Evolutionary conservation across 2,888 invertebrate species (phyloP), one percentile per base, ranked within the genome.

Genomic region (Ophion slaviceki): DNA sequence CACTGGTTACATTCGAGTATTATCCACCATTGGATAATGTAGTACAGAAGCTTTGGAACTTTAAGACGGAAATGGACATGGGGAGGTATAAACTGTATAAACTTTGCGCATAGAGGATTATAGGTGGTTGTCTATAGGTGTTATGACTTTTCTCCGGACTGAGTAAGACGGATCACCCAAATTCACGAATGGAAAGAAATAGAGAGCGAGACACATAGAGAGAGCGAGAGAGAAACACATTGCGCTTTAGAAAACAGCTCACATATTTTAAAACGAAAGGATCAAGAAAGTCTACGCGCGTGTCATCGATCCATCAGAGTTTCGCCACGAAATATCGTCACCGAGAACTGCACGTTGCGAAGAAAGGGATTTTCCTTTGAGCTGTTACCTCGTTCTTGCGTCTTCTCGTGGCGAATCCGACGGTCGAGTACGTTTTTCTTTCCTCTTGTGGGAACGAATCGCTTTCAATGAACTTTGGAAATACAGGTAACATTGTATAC

Each of bases 131-230:
- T 36, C 64, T 68, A 62, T 66, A 53, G 61, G 61, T 91, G 90
- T 91, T 91, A 86, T 91, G 91, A 91, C 90, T 89, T 88, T 80
- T 81, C 72, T 85, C 66, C 14, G 75, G 80, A 84, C 82, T 68
- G 85, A 89, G 75, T 86, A 90, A 90, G 91, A 91, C 88, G 86
- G 90, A 91, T 91, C 86, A 88, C 64, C 74, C 36, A 81, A 82
- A 67, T 79, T 72, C 67, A 80, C 32, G 11, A 68, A 78, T 10
- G 10, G n/a, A 59, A 64, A 68, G 32, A 24, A 45, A 32, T n/a
- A 28, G 71, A 70, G 40, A 89, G 87, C 79, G 79, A 74, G 59
- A 32, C 24, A 75, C 82, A 86, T 76, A 75, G 68, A 77, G 86
- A 61, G 66, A 66, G 53, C 53, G 53, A 24, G n/a, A 11, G 28